These are phyloP conservation scores for Tenthredo distinguenda DNA, from an alignment of 2,888 invertebrate species.

Conservation along the genomic window DNA sequence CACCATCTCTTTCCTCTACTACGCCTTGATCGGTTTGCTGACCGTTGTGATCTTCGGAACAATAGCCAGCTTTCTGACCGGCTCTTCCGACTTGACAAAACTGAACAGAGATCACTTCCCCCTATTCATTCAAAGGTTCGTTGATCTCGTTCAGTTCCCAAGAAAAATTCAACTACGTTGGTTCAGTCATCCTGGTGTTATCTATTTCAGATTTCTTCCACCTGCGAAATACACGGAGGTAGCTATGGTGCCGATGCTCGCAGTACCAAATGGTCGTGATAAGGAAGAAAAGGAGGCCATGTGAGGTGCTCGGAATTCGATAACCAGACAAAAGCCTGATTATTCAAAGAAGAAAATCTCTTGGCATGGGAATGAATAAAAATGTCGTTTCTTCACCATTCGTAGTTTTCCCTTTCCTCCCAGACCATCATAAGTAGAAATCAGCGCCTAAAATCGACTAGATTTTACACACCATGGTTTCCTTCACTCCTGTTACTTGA, in stretches of 20 bases:
- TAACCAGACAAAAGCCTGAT: not conserved
- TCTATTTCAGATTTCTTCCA: slow-evolving; percentile 63
- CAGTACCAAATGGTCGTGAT: not conserved
- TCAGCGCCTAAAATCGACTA: not conserved
- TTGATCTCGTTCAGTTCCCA: slow-evolving; percentile 66
- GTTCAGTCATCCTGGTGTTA: not conserved
- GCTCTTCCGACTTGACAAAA: slow-evolving; percentile 79
- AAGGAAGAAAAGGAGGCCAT: slow-evolving; percentile 8
- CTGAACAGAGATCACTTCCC: slow-evolving; percentile 82
- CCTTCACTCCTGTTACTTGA: too few relatives aligned
- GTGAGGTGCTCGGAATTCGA: not conserved
- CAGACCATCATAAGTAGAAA: not conserved
- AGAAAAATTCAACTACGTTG: not conserved
- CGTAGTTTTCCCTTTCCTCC: not conserved
- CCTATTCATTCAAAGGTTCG: slow-evolving; percentile 79
- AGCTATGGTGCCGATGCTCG: slow-evolving; percentile 58
- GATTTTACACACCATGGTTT: not conserved
- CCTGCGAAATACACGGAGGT: slow-evolving; percentile 64
- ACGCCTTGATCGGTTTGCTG: slow-evolving; percentile 82
- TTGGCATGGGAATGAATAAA: not conserved
- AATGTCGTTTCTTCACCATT: not conserved
- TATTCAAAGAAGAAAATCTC: not conserved
- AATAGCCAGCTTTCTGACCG: slow-evolving; percentile 83
- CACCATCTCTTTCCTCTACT: slow-evolving; percentile 85
- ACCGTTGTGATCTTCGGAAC: slow-evolving; percentile 82